These are phyloP conservation scores for Polyploca ridens DNA, from an alignment of 2,888 invertebrate species.

Conservation along the genomic window DNA sequence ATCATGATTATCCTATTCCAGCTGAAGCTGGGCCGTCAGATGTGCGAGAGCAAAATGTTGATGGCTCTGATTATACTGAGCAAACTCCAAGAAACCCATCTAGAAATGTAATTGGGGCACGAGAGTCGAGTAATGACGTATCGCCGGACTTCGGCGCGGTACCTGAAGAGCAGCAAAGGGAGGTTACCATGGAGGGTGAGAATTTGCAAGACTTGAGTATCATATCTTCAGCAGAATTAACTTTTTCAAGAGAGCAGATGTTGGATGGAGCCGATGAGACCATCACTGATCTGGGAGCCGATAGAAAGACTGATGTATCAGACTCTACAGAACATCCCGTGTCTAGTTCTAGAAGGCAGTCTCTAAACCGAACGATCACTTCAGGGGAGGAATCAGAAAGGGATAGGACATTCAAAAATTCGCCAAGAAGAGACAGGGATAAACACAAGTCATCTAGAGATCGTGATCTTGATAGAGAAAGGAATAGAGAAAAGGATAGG, in stretches of 20 bases:
- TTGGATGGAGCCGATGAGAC: conserved; percentile 76
- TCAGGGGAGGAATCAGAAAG: conserved; percentile 78
- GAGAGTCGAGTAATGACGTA: conserved; percentile 49
- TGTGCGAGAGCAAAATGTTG: conserved; percentile 72
- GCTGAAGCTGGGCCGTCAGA: conserved; percentile 63
- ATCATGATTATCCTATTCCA: conserved; percentile 65
- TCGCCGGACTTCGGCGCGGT: conserved; percentile 55
- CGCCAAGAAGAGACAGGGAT: conserved; percentile 67
- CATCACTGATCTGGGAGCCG: conserved; percentile 51
- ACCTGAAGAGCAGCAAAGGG: conserved; percentile 74
- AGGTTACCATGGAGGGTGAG: conserved; percentile 85
- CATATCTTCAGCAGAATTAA: conserved; percentile 62
- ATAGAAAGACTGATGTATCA: conserved; percentile 57
- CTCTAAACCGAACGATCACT: conserved; percentile 62
- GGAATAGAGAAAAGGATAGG: conserved; percentile 57
- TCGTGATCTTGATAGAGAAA: conserved; percentile 54
- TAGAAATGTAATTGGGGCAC: conserved; percentile 57
- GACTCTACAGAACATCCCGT: conserved; percentile 62
- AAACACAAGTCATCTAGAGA: conserved; percentile 62
- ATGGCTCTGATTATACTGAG: conserved; percentile 76
- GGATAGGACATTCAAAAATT: conserved; percentile 65
- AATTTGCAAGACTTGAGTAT: conserved; percentile 79
- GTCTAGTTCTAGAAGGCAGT: conserved; percentile 59
- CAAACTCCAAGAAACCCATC: conserved; percentile 55
- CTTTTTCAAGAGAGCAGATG: conserved; percentile 76